Evolutionary conservation across 2,888 invertebrate species (phyloP), one percentile per base, ranked within the genome.

Genomic region (Volucella inflata): DNA sequence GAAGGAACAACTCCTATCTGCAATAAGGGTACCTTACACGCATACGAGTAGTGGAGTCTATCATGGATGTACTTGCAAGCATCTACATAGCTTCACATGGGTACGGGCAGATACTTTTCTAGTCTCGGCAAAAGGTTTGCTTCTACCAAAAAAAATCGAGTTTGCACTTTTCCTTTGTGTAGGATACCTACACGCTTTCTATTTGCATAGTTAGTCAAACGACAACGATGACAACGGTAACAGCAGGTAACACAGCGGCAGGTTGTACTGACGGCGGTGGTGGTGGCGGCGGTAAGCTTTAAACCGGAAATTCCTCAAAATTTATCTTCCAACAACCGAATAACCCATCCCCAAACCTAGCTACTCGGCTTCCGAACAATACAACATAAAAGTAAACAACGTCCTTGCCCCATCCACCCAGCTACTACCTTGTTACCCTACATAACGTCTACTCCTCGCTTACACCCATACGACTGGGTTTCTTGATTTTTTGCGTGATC

Each of bases 101-200:
- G 44, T 46, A n/a, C 50, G 8, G 6, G 30, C 6, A 30, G 30
- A 30, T 30, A 59, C 40, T 62, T 55, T 53, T 67, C n/a, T 60
- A 46, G 38, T 46, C 30, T 30, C 6, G 6, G 30, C 30, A 30
- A 42, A 48, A 78, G 46, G 72, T 71, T 55, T 67, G 65, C 53
- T 55, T 51, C 17, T 30, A 30, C 44, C 55, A 16, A 64, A 79
- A 11, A 59, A 67, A 57, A 72, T 65, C 16, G 64, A 48, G 78
- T 82, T 71, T 82, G 60, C 72, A 50, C 42, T 74, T 74, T 68
- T 55, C 30, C 67, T 72, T 78, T 78, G 62, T 67, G 50, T 44
- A 74, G 72, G 67, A 74, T 78, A n/a, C n/a, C n/a, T n/a, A 83
- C 57, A 62, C 72, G 68, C 60, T 62, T 51, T 77, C 51, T 77